Evolutionary conservation across 2,113 vertebrate species (phyloP).

Genomic region (Setophaga kirtlandii): DNA sequence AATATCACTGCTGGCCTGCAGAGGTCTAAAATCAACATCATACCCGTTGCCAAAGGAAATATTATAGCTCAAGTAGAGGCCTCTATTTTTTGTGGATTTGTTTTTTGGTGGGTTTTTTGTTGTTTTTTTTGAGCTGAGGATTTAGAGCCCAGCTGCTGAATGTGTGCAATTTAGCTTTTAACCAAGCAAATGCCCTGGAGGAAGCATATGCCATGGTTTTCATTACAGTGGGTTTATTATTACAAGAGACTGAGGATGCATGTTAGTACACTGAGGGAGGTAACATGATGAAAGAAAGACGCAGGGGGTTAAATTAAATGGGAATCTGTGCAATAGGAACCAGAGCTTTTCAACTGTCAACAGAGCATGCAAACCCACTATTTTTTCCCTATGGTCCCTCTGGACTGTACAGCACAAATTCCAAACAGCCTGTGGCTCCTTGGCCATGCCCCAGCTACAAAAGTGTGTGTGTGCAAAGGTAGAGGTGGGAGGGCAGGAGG

Average conservation of each 20-base stretch:
- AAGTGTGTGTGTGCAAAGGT: neutral
- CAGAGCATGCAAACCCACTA: fast-evolving
- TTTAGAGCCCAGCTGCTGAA: neutral
- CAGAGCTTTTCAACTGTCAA: neutral
- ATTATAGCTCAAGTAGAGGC: neutral
- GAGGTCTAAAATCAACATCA: neutral
- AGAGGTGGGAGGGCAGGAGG: neutral
- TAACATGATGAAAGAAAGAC: neutral
- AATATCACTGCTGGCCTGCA: neutral
- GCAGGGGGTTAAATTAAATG: neutral
- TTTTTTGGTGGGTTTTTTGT: neutral
- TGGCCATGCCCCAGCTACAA: neutral
- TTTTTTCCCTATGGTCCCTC: neutral
- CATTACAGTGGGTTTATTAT: neutral
- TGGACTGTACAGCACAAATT: neutral
- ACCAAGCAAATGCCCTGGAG: neutral
- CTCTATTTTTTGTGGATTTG: neutral
- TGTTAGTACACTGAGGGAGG: neutral
- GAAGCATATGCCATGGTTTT: neutral
- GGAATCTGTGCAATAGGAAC: neutral
- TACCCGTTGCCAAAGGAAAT: neutral
- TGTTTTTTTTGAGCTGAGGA: neutral
- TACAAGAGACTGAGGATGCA: neutral
- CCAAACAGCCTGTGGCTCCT: neutral
- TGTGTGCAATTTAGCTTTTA: neutral